Base-by-base conservation (phyloP, 2,888 invertebrate genomes). In the Pardosa pseudoannulata region DNA sequence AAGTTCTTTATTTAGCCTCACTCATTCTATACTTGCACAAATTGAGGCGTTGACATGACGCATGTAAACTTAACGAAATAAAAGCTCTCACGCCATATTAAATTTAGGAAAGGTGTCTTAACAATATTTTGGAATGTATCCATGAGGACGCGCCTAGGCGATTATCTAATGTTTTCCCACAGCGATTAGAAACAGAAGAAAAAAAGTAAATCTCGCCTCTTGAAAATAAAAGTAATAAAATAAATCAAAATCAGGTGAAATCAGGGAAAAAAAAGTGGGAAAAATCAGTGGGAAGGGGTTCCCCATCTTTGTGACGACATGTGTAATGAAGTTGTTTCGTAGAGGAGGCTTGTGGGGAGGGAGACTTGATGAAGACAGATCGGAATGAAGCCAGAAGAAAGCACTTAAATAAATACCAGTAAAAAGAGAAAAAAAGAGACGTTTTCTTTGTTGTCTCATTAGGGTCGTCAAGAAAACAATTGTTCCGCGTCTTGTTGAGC, bases 361-460 rank as follows among this genome's bases (percentile, higher is more conserved):
- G 56, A 23, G 28, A 19, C 27, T 64, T 79, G 79, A 79, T 79
- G 79, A 79, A 79, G 79, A 79, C 19, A 72, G 79, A 79, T 79
- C 72, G 79, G 79, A 79, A 64, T 65, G 65, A 79, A 79, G 79
- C 79, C 72, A 79, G 70, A 62, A 78, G 62, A 68, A 79, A 50
- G 72, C 65, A 65, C 72, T 79, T 79, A 79, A 79, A 79, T 79
- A 79, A 76, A 68, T 67, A 67, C 62, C 13, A n/a, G 27, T 19
- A 79, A 62, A 62, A 36, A 39, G 41, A 39, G 32, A 78, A 78
- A 46, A 46, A 19, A 23, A 56, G 3, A 23, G 23, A 19, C 23
- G 56, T 56, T 56, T 56, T 2, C 16, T 23, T 79, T 79, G 79
- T 79, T 71, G 64, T 79, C 79, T 79, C 79, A 79, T 79, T 79